Evolutionary conservation across 1,140 invertebrate genomes (phyloP).

Genomic region (Meloidogyne hapla): DNA sequence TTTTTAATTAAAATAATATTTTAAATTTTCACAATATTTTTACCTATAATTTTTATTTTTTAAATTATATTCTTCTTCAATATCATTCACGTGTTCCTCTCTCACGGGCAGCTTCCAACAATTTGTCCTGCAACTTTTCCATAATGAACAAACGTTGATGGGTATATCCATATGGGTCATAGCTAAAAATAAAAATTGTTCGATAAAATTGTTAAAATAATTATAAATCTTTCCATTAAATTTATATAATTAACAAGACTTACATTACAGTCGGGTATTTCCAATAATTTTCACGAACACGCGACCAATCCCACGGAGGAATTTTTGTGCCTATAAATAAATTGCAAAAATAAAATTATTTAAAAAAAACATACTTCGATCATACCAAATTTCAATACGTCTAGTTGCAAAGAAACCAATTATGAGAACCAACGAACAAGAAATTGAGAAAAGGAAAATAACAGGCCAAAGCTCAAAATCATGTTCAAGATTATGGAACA

Average conservation of each 20-base stretch:
- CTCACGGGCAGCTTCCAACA: slow-evolving; percentile 59
- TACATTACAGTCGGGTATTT: slow-evolving; percentile 24
- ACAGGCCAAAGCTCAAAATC: slow-evolving; percentile 29
- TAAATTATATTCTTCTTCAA: not conserved
- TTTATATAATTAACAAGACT: not conserved
- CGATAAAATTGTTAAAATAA: not conserved
- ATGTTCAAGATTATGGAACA: slow-evolving; percentile 12
- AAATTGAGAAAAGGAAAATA: slow-evolving; percentile 10
- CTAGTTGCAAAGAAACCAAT: slow-evolving; percentile 44
- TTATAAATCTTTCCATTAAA: not conserved
- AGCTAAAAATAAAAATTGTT: slow-evolving; percentile 19
- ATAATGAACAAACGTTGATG: slow-evolving; percentile 54
- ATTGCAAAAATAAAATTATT: not conserved
- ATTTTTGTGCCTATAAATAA: slow-evolving; percentile 32
- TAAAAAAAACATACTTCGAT: slow-evolving; percentile 35
- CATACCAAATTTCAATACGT: slow-evolving; percentile 54
- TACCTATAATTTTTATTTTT: not conserved
- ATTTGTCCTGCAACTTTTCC: slow-evolving; percentile 58
- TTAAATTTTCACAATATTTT: not conserved
- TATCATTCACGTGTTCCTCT: slow-evolving; percentile 47
- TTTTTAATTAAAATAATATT: not conserved
- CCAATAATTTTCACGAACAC: slow-evolving; percentile 40
- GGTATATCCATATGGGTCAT: slow-evolving; percentile 49
- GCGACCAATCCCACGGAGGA: slow-evolving; percentile 52
- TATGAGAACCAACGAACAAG: slow-evolving; percentile 31